Evolutionary conservation across 2,797 vertebrate species (phyloP).

Genomic region (Poliocrania exsul): DNA sequence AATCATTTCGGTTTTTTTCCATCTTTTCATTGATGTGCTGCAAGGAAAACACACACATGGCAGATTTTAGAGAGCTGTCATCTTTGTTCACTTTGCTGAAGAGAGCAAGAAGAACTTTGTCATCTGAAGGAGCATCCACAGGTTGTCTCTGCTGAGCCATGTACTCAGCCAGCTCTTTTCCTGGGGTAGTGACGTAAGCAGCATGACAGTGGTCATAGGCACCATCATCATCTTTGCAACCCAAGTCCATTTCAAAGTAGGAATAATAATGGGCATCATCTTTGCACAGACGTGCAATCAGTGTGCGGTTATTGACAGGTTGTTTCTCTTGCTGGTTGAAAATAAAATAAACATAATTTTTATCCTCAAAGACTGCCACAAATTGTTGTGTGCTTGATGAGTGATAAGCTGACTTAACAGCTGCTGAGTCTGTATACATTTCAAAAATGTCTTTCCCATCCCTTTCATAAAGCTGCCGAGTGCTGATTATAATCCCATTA

Average conservation of each 20-base stretch:
- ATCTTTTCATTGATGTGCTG: slow-evolving; percentile 84
- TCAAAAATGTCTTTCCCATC: slow-evolving; percentile 90
- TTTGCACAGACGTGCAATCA: slow-evolving; percentile 90
- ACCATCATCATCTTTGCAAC: slow-evolving; percentile 73
- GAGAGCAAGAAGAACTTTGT: slow-evolving; percentile 74
- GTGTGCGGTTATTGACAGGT: slow-evolving; percentile 86
- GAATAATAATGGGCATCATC: slow-evolving; percentile 89
- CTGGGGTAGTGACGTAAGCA: slow-evolving; percentile 61
- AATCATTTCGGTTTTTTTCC: slow-evolving; percentile 83
- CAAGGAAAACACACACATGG: slow-evolving; percentile 92
- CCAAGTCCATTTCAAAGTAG: slow-evolving; percentile 92
- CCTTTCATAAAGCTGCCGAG: slow-evolving; percentile 87
- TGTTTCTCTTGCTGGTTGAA: slow-evolving; percentile 89
- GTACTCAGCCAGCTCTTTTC: slow-evolving; percentile 46
- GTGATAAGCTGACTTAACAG: slow-evolving; percentile 88
- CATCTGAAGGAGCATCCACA: not conserved
- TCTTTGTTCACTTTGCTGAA: slow-evolving; percentile 75
- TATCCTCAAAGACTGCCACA: slow-evolving; percentile 87
- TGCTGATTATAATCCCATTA: slow-evolving; percentile 94
- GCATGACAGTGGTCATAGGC: slow-evolving; percentile 76
- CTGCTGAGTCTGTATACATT: slow-evolving; percentile 89
- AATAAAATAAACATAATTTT: slow-evolving; percentile 89
- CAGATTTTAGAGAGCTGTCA: slow-evolving; percentile 70
- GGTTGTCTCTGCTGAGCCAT: not conserved
- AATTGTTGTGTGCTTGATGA: slow-evolving; percentile 89